These are phyloP conservation scores for Ctenodactylus gundi DNA, from an alignment of 2,113 vertebrate genomes.

Conservation along the genomic window DNA sequence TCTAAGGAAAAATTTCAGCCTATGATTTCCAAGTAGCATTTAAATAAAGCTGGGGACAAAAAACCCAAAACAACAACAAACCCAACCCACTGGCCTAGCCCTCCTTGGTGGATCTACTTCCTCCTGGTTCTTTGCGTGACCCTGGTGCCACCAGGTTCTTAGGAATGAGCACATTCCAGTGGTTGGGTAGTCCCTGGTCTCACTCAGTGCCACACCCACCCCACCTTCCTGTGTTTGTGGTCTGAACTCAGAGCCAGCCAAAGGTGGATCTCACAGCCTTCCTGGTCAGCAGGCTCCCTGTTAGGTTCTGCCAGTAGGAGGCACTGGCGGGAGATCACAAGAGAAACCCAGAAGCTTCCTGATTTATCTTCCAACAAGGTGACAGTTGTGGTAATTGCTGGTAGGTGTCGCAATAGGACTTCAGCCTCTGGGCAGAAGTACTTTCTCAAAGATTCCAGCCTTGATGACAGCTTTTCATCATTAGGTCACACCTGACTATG, in stretches of 20 bases:
- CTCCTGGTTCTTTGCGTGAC: background rate
- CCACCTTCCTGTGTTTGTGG: background rate
- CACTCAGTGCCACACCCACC: too few relatives aligned
- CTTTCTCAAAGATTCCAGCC: background rate
- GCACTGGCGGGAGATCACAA: background rate
- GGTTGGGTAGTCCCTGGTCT: background rate
- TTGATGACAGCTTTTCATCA: background rate
- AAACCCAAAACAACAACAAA: too few relatives aligned
- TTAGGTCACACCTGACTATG: background rate
- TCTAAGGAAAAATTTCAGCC: background rate
- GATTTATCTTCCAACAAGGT: background rate
- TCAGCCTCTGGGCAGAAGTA: too few relatives aligned
- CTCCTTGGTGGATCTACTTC: background rate
- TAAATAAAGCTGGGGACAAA: too few relatives aligned
- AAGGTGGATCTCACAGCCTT: background rate
- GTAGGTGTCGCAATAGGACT: background rate
- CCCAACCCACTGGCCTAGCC: background rate
- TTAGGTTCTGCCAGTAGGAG: background rate
- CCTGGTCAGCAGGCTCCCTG: background rate
- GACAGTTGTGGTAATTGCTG: background rate
- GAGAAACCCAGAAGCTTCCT: background rate
- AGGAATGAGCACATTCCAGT: background rate
- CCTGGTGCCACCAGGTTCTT: background rate
- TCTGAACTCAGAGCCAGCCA: background rate
- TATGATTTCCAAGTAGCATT: background rate